Evolutionary conservation across 2,113 vertebrate species (phyloP).

Genomic region (Sinocyclocheilus anophthalmus): DNA sequence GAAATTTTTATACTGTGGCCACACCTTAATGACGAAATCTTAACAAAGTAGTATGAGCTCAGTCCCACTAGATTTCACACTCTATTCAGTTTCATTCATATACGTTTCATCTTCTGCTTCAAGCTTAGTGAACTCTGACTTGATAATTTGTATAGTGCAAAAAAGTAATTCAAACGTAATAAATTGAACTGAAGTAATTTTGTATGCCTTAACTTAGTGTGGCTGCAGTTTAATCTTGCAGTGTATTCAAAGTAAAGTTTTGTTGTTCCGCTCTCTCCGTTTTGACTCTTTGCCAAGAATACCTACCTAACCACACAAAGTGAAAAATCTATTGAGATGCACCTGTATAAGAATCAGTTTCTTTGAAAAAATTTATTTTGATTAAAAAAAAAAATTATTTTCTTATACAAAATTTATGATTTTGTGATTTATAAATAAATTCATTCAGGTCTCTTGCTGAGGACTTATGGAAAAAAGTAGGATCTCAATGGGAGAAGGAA

Average conservation of each 20-base stretch:
- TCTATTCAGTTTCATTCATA: neutral
- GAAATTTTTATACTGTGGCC: neutral
- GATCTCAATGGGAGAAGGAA: too few relatives aligned
- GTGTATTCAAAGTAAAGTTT: constrained; percentile 33
- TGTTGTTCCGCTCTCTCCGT: neutral
- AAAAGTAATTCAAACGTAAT: too few relatives aligned
- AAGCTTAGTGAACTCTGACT: neutral
- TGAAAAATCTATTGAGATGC: too few relatives aligned
- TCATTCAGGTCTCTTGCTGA: too few relatives aligned
- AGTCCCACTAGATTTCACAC: neutral
- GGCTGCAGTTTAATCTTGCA: neutral
- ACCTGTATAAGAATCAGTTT: too few relatives aligned
- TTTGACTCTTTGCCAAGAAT: constrained; percentile 47
- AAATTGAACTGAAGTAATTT: neutral
- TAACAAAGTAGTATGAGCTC: constrained; percentile 28
- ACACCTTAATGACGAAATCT: constrained; percentile 33
- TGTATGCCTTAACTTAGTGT: neutral
- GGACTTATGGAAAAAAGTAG: too few relatives aligned
- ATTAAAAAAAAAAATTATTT: too few relatives aligned
- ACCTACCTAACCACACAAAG: constrained; percentile 56
- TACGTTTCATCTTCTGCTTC: neutral
- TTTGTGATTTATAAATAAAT: too few relatives aligned
- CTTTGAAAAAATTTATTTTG: too few relatives aligned
- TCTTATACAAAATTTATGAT: too few relatives aligned
- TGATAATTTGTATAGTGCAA: neutral